These are phyloP conservation scores for Trilocha varians DNA, from an alignment of 2,888 invertebrate species.

Conservation along the genomic window DNA sequence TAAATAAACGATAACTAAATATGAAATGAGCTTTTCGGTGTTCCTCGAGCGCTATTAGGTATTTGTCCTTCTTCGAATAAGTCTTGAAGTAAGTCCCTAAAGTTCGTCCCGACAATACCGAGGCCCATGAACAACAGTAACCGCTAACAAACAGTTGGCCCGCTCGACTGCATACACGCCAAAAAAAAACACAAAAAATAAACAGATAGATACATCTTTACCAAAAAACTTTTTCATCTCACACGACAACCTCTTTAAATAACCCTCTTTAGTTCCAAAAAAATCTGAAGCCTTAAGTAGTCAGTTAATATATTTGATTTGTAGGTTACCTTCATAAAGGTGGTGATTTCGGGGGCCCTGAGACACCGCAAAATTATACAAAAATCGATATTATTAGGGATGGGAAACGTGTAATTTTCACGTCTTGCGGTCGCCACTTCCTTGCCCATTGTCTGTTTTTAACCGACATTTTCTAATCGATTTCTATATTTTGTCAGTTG, in stretches of 20 bases:
- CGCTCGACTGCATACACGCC: too few species aligned
- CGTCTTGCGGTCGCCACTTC: slow-evolving; percentile 62
- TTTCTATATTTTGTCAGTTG: slow-evolving; percentile 66
- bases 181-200: too few species aligned
- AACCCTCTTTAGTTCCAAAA: slow-evolving; percentile 35
- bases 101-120: too few species aligned
- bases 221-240: not conserved
- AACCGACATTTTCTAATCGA: slow-evolving; percentile 49
- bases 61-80: too few species aligned
- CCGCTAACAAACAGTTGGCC: too few species aligned
- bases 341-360: slow-evolving; percentile 50
- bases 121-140: too few species aligned
- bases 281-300: slow-evolving; percentile 26
- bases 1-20: too few species aligned
- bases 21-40: too few species aligned
- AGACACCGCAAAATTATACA: slow-evolving; percentile 60
- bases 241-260: slow-evolving; percentile 18
- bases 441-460: slow-evolving; percentile 57
- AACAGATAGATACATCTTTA: too few species aligned
- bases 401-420: slow-evolving; percentile 48
- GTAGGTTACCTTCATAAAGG: slow-evolving; percentile 45
- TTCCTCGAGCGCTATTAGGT: too few species aligned
- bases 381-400: slow-evolving; percentile 62
- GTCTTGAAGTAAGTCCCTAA: too few species aligned
- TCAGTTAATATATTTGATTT: slow-evolving; percentile 57